Percentiles rank a stretch among this genome's conserved stretches.
phyloP scores from a whole-genome alignment of 2,113 vertebrate genomes.

The Campylomormyrus numenius region DNA sequence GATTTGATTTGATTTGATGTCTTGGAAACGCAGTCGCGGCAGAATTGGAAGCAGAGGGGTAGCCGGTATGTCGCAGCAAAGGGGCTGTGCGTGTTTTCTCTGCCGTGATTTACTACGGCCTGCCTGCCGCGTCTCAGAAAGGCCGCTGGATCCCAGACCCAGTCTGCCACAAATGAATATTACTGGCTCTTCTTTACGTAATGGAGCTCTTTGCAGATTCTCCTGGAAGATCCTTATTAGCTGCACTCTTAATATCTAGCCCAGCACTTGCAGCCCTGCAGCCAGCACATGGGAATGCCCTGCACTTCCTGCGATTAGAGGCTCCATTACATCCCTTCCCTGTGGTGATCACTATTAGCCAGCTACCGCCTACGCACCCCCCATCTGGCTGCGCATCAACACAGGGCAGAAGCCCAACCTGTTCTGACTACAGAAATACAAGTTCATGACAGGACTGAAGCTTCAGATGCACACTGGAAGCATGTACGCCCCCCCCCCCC shows the following conservation, averaged over 20 bases:
- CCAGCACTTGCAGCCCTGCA: neutral
- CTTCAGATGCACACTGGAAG: neutral
- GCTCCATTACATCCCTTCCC: neutral
- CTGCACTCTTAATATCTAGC: neutral
- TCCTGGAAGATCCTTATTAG: neutral
- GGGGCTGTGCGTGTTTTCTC: neutral
- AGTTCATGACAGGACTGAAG: neutral
- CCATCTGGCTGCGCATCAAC: neutral
- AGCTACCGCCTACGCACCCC: neutral
- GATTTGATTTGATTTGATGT: conserved; percentile 35
- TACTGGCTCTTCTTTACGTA: neutral
- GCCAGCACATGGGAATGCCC: neutral
- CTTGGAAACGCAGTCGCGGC: conserved; percentile 46
- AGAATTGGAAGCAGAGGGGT: conserved; percentile 45
- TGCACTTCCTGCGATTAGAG: neutral
- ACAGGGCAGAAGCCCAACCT: neutral
- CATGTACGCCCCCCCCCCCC: neutral
- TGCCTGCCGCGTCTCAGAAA: neutral
- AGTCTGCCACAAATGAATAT: neutral
- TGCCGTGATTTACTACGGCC: neutral
- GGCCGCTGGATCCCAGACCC: neutral
- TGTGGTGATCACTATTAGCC: neutral
- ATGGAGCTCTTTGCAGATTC: neutral
- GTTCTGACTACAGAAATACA: neutral
- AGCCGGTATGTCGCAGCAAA: conserved; percentile 43